Conservation (phyloP, 1,140 invertebrate genomes). For the Bombus consobrinus region DNA sequence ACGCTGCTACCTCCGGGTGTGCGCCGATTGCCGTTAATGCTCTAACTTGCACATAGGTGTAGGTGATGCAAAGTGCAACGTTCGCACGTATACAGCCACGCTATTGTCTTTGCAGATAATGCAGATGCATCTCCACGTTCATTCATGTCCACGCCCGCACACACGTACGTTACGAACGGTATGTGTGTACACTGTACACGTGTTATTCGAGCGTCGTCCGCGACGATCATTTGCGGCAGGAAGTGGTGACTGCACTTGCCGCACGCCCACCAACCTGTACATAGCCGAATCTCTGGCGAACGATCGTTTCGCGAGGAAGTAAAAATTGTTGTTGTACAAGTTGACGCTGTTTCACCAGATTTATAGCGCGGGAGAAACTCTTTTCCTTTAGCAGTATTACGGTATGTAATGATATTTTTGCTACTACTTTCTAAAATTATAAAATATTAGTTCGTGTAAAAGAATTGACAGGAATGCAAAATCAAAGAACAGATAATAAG, state of each 20-base stretch:
- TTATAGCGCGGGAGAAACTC: neutral
- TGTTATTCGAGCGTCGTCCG: conserved; percentile 36
- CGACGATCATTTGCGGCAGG: conserved; percentile 61
- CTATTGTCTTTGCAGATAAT: conserved; percentile 32
- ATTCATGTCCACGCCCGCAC: conserved; percentile 42
- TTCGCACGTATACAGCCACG: neutral
- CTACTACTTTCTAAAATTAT: neutral
- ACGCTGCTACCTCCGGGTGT: neutral
- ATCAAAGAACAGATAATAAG: neutral
- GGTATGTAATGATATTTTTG: neutral
- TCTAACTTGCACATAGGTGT: neutral
- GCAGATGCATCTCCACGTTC: conserved; percentile 23
- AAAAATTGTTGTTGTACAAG: conserved; percentile 23
- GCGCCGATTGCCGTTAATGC: conserved; percentile 16
- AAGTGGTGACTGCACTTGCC: conserved; percentile 48
- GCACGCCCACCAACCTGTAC: conserved; percentile 38
- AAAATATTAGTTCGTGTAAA: neutral
- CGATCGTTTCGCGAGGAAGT: conserved; percentile 28
- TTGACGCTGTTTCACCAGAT: neutral
- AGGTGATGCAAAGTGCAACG: conserved; percentile 17
- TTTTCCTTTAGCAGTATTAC: neutral
- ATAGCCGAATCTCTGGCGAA: neutral
- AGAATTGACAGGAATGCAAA: neutral
- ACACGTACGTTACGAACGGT: neutral
- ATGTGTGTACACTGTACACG: conserved; percentile 33